Evolutionary conservation across 2,888 invertebrate species (phyloP).

Genomic region (Xanthia togata): DNA sequence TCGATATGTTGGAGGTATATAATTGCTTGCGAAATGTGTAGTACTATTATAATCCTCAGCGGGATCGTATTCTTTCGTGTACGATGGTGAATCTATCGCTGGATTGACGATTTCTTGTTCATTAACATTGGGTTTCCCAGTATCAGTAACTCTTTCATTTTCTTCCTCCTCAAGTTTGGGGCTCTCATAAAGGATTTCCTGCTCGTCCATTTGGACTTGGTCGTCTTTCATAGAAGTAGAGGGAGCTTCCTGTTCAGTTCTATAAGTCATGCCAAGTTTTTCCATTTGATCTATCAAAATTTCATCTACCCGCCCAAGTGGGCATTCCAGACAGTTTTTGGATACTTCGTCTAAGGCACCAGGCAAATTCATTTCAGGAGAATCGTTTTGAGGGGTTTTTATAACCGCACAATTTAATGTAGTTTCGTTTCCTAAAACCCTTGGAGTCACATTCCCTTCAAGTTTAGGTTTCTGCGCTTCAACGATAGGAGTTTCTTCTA

Average conservation of each 20-base stretch:
- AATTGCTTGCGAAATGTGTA: not conserved
- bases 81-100: not conserved
- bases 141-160: not conserved
- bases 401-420: not conserved
- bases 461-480: constrained; percentile 69
- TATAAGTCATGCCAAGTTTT: constrained; percentile 44
- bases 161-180: not conserved
- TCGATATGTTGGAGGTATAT: not conserved
- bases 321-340: constrained; percentile 68
- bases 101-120: not conserved
- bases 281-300: constrained; percentile 72
- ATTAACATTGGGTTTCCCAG: not conserved
- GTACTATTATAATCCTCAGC: not conserved
- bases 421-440: constrained; percentile 64
- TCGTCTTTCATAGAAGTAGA: constrained; percentile 10
- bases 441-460: constrained; percentile 72
- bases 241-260: not conserved
- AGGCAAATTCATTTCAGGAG: not conserved
- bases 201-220: constrained; percentile 29
- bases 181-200: not conserved
- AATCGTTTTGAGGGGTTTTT: not conserved
- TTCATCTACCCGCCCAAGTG: constrained; percentile 69
- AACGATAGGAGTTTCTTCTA: constrained; percentile 75
- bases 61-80: not conserved
- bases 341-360: constrained; percentile 68